Base-by-base conservation (phyloP, 2,113 vertebrate genomes). In the Poecilia latipinna region DNA sequence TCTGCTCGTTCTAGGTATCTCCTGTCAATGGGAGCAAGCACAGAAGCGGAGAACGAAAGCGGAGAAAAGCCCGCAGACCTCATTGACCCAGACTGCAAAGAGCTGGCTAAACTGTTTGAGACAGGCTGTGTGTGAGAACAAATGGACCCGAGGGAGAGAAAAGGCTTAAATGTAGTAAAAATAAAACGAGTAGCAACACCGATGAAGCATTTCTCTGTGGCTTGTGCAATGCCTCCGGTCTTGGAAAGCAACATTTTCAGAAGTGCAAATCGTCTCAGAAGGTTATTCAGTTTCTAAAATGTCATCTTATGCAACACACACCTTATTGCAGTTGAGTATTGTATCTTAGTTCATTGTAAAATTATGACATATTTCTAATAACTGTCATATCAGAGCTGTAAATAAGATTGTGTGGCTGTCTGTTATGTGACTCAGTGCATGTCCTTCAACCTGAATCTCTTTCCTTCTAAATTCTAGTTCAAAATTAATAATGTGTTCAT, bases 31-130 rank as follows among this genome's bases (percentile, higher is more conserved):
- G 98, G 97, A 69, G 97, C 97, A 44, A 95, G 94, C 88, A 75
- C 85, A 31, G 96, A 95, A 48, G 96, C 91, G 0, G 92, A 94
- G 80, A 98, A 97, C 1, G 93, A 96, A 3, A 95, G 87, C 0
- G 97, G 97, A 0, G 96, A 97, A 76, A 96, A 95, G 76, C 97
- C 97, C 1, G 93, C 86, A 0, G 96, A 98, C 91, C 97, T 98
- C 72, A 96, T 98, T 24, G 97, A 98, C 91, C 94, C 96, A 0
- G 96, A 97, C 51, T 95, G 93, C 88, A 92, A 91, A 90, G 97
- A 97, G 31, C 89, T 98, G 81, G 90, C 94, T 76, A 93, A 95
- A 82, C 93, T 98, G 28, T 95, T 98, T 72, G 86, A 93, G 69
- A 93, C 86, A 3, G 93, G 92, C 78, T 93, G 93, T 57, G 88